These are phyloP conservation scores for Erethizon dorsatum DNA, from an alignment of 2,797 vertebrate genomes.

Conservation along the genomic window DNA sequence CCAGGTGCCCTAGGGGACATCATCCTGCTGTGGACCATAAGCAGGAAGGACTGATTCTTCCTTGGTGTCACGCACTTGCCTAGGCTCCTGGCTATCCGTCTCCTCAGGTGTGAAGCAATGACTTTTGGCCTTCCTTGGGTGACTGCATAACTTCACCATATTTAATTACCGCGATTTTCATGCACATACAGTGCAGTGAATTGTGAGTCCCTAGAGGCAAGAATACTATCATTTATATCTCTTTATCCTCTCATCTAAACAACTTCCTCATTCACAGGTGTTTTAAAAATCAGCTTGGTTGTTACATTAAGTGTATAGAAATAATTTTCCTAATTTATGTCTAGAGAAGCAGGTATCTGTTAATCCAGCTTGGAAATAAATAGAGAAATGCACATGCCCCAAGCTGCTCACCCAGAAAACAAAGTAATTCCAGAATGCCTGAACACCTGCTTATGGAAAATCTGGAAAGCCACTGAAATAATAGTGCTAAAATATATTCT, in stretches of 20 bases:
- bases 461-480: neutral
- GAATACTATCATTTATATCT: neutral
- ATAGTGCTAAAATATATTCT: neutral
- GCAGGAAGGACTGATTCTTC: neutral
- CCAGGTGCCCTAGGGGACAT: too few species aligned
- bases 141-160: neutral
- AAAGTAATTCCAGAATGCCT: conserved; percentile 46
- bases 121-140: neutral
- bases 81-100: neutral
- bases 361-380: neutral
- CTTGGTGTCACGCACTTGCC: neutral
- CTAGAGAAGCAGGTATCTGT: neutral
- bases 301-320: neutral
- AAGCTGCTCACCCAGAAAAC: conserved; percentile 59
- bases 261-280: neutral
- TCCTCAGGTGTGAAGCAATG: neutral
- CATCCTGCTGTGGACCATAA: neutral
- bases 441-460: conserved; percentile 28
- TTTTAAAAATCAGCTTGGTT: neutral
- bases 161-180: neutral
- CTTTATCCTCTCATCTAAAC: neutral
- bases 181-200: neutral
- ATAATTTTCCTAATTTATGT: neutral
- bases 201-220: neutral
- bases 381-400: neutral